Conservation (phyloP, 2,888 invertebrate species). For the Pheosia gnoma region DNA sequence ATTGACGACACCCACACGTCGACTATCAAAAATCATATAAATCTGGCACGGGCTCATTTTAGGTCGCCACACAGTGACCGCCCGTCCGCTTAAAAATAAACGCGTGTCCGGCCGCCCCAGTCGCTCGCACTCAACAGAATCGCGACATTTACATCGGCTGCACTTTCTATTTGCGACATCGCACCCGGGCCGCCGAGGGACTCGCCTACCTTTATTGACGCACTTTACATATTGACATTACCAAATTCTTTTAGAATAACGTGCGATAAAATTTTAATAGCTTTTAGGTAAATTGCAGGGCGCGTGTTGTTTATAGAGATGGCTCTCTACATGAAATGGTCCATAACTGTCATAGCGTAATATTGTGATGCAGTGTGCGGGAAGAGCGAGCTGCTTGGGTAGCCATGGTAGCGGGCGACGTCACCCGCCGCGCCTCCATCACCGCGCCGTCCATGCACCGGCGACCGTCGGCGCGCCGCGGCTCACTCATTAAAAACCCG, state of each 20-base stretch:
- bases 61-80: slow-evolving; percentile 59
- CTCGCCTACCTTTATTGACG: slow-evolving; percentile 24
- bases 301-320: not conserved
- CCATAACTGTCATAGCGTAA: not conserved
- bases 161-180: slow-evolving; percentile 74
- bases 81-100: slow-evolving; percentile 66
- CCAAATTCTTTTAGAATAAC: slow-evolving; percentile 5
- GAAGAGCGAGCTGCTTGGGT: slow-evolving; percentile 29
- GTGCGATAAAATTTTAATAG: slow-evolving; percentile 9
- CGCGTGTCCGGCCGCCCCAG: slow-evolving; percentile 44
- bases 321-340: not conserved
- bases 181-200: slow-evolving; percentile 46
- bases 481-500: slow-evolving; percentile 83
- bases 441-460: slow-evolving; percentile 81
- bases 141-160: slow-evolving; percentile 75
- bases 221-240: slow-evolving; percentile 9
- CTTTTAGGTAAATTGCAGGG: slow-evolving; percentile 1
- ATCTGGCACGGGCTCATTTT: slow-evolving; percentile 62
- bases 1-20: slow-evolving; percentile 43
- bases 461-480: slow-evolving; percentile 83
- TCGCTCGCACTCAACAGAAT: slow-evolving; percentile 35
- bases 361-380: slow-evolving; percentile 31
- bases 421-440: slow-evolving; percentile 79
- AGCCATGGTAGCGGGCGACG: slow-evolving; percentile 78
- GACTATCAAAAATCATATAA: slow-evolving; percentile 65